These are phyloP conservation scores for Eupithecia tripunctaria DNA, from an alignment of 2,888 invertebrate genomes.

Conservation along the genomic window DNA sequence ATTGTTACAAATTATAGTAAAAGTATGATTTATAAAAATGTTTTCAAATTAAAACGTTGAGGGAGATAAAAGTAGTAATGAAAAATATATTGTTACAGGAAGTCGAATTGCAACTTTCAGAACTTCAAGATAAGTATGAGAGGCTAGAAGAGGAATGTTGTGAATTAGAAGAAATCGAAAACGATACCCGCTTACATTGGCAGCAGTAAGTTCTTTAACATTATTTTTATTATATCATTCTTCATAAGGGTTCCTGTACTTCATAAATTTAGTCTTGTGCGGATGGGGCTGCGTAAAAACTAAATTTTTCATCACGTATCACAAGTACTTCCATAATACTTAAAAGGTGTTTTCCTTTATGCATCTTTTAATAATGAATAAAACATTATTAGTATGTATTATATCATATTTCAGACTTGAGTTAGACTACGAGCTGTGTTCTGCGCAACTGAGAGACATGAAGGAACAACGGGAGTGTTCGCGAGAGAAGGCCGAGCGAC, in stretches of 20 bases:
- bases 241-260: too few relatives aligned
- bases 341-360: too few relatives aligned
- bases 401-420: conserved; percentile 74
- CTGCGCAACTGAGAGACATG: conserved; percentile 85
- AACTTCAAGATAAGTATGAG: conserved; percentile 86
- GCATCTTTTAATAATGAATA: too few relatives aligned
- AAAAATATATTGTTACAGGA: conserved; percentile 63
- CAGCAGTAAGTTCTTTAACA: conserved; percentile 77
- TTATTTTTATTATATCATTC: background rate
- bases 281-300: too few relatives aligned
- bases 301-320: too few relatives aligned
- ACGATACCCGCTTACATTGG: conserved; percentile 87
- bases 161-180: conserved; percentile 90
- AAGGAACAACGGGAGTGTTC: conserved; percentile 84
- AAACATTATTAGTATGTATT: too few relatives aligned
- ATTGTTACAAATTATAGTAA: background rate
- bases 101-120: conserved; percentile 82
- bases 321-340: too few relatives aligned
- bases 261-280: too few relatives aligned
- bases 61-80: background rate
- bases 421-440: conserved; percentile 86
- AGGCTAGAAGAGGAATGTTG: conserved; percentile 89
- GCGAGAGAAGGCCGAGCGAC: conserved; percentile 77
- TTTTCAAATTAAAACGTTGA: background rate
- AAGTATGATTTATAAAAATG: too few relatives aligned